These are phyloP conservation scores for Collichthys lucidus DNA, from an alignment of 2,113 vertebrate species.

Conservation along the genomic window DNA sequence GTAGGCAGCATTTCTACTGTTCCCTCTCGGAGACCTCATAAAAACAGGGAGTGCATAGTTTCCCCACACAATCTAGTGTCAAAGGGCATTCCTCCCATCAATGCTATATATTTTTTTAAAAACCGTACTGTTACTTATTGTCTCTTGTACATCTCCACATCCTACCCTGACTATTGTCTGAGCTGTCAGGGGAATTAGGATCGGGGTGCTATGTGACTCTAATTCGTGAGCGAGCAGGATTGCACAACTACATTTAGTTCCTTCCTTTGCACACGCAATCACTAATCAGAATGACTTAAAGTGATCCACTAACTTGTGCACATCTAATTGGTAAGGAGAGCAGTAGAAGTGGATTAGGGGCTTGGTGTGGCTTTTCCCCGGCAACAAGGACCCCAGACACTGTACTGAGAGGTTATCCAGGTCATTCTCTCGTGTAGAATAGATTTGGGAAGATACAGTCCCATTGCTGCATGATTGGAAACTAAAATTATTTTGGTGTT, in stretches of 20 bases:
- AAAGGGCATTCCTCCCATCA: conserved; percentile 48
- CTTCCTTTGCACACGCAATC: conserved; percentile 76
- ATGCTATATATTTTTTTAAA: not conserved
- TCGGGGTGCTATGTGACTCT: conserved; percentile 66
- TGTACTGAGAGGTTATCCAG: conserved; percentile 56
- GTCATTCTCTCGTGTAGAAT: conserved; percentile 16
- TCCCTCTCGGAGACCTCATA: conserved; percentile 38
- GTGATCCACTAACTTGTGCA: conserved; percentile 81
- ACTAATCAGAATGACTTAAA: conserved; percentile 84
- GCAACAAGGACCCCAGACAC: conserved; percentile 79
- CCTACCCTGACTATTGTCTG: conserved; percentile 52
- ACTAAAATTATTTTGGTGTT: conserved; percentile 5
- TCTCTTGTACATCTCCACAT: conserved; percentile 22
- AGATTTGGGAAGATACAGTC: not conserved
- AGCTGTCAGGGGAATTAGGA: conserved; percentile 72
- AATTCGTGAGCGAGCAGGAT: conserved; percentile 77
- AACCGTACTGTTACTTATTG: not conserved
- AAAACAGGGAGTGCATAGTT: conserved; percentile 50
- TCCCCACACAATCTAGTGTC: conserved; percentile 25
- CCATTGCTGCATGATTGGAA: conserved; percentile 10
- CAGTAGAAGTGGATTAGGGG: conserved; percentile 79
- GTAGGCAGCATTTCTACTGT: conserved; percentile 12
- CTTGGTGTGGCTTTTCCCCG: conserved; percentile 74
- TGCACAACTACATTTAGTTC: conserved; percentile 78
- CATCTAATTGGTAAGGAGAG: conserved; percentile 82